These are phyloP conservation scores for Scaptomyza cyrtandrae DNA, from an alignment of 2,888 invertebrate genomes.

Conservation along the genomic window DNA sequence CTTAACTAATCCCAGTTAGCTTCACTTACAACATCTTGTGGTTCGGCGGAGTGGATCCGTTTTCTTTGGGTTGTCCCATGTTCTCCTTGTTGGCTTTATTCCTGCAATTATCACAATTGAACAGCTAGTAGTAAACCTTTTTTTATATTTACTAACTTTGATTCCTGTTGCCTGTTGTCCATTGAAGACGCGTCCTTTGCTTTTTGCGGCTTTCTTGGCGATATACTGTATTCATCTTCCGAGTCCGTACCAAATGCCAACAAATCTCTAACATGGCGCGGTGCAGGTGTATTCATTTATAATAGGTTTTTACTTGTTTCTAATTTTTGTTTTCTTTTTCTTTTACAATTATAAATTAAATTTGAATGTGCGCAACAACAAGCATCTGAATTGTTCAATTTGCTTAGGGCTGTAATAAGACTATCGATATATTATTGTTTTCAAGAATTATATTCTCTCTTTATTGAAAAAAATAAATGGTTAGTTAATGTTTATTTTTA, in stretches of 20 bases:
- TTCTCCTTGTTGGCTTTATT: slow-evolving; percentile 64
- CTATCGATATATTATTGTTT: slow-evolving; percentile 17
- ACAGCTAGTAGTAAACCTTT: not conserved
- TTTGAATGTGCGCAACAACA: slow-evolving; percentile 44
- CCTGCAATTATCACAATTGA: slow-evolving; percentile 12
- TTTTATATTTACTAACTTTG: slow-evolving; percentile 7
- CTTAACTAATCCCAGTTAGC: not conserved
- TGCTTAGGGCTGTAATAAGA: slow-evolving; percentile 1
- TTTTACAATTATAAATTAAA: slow-evolving; percentile 15
- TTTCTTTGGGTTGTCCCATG: slow-evolving; percentile 17
- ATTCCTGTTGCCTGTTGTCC: slow-evolving; percentile 11
- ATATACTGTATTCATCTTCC: slow-evolving; percentile 81
- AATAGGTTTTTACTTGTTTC: not conserved
- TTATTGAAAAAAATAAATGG: not conserved
- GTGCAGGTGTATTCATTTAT: slow-evolving; percentile 76
- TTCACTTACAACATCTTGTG: slow-evolving; percentile 62
- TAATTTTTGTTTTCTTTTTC: not conserved
- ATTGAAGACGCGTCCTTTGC: slow-evolving; percentile 22
- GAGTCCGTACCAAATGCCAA: slow-evolving; percentile 81
- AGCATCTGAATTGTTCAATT: slow-evolving; percentile 12
- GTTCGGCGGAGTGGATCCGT: not conserved
- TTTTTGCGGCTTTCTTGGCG: slow-evolving; percentile 64
- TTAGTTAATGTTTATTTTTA: not conserved
- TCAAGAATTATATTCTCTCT: not conserved
- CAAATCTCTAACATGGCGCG: slow-evolving; percentile 82